phyloP scores from a whole-genome alignment of 1,140 invertebrate genomes.

The Brachionus plicatilis region DNA sequence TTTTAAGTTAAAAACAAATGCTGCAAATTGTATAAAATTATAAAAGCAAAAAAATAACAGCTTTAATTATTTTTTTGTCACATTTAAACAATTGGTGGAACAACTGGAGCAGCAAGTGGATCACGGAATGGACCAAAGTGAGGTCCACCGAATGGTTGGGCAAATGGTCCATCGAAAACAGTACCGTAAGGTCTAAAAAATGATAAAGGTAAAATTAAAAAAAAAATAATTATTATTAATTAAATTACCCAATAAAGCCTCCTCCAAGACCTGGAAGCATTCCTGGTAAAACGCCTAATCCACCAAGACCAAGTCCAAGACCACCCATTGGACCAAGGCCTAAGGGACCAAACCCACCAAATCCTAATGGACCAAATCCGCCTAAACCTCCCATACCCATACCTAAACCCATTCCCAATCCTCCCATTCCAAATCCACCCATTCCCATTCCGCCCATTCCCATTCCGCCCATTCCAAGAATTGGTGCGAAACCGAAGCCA shows the following conservation, averaged over 20 bases:
- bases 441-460: background rate
- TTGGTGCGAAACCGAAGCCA: constrained; percentile 12
- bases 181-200: constrained; percentile 35
- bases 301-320: background rate
- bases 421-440: background rate
- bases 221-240: background rate
- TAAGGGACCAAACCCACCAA: background rate
- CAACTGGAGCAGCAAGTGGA: constrained; percentile 24
- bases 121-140: constrained; percentile 38
- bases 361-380: background rate
- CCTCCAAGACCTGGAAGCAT: constrained; percentile 1
- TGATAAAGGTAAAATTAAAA: background rate
- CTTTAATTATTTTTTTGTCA: background rate
- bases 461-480: constrained; percentile 1
- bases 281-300: background rate
- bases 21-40: constrained; percentile 36
- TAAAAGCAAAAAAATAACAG: constrained; percentile 8
- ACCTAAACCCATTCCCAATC: background rate
- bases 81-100: constrained; percentile 36
- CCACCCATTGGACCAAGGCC: background rate
- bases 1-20: background rate
- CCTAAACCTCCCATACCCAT: background rate
- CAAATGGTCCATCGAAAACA: constrained; percentile 35
- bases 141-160: constrained; percentile 22
- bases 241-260: constrained; percentile 31